Conservation (phyloP, 2,888 invertebrate genomes). For the Sialis fuliginosa region DNA sequence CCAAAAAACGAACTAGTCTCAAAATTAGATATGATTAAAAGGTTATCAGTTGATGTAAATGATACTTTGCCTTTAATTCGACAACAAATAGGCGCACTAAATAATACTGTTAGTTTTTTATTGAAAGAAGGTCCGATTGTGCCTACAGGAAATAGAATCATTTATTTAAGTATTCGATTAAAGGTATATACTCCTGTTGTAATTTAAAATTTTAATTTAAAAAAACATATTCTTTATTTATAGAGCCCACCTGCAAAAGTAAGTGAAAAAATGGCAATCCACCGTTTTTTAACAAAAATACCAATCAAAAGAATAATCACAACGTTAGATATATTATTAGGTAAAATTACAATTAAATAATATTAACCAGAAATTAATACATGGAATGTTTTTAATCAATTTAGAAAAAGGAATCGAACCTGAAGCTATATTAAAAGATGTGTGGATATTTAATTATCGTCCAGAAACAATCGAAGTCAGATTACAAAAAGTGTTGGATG, state of each 20-base stretch:
- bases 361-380: background rate
- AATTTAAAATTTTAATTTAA: slow-evolving; percentile 1
- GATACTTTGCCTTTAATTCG: slow-evolving; percentile 14
- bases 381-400: slow-evolving; percentile 7
- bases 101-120: slow-evolving; percentile 9
- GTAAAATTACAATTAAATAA: slow-evolving; percentile 5
- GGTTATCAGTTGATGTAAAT: slow-evolving; percentile 15
- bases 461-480: slow-evolving; percentile 17
- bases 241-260: slow-evolving; percentile 14
- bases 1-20: slow-evolving; percentile 10
- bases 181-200: slow-evolving; percentile 10
- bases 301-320: slow-evolving; percentile 9
- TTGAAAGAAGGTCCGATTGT: slow-evolving; percentile 6
- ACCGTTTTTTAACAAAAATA: slow-evolving; percentile 11
- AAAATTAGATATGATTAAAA: slow-evolving; percentile 15
- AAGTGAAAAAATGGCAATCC: slow-evolving; percentile 11
- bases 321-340: slow-evolving; percentile 10
- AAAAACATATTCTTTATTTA: slow-evolving; percentile 8
- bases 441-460: slow-evolving; percentile 26
- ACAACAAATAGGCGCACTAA: slow-evolving; percentile 10
- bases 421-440: slow-evolving; percentile 23
- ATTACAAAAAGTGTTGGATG: slow-evolving; percentile 18
- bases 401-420: slow-evolving; percentile 19
- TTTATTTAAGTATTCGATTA: slow-evolving; percentile 13
- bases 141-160: slow-evolving; percentile 11